phyloP scores from a whole-genome alignment of 2,888 invertebrate genomes.

The Thymelicus lineola region DNA sequence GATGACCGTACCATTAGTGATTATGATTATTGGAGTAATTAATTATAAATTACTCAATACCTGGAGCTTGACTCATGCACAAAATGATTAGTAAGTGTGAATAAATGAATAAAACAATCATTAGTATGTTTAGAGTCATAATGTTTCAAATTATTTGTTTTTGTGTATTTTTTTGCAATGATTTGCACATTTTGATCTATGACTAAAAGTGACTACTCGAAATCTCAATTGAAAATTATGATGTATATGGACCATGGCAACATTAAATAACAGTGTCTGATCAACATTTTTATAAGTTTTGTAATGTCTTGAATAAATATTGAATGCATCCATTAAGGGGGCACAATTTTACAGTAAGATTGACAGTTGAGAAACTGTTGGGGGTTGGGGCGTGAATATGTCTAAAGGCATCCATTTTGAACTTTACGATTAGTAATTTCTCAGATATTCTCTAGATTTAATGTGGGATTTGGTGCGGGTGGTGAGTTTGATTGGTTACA shows the following conservation, averaged over 20 bases:
- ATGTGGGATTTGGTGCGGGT: slow-evolving; percentile 36
- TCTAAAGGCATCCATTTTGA: slow-evolving; percentile 38
- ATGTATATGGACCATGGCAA: slow-evolving; percentile 76
- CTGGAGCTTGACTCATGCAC: slow-evolving; percentile 62
- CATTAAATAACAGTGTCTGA: slow-evolving; percentile 69
- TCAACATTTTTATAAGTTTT: slow-evolving; percentile 74
- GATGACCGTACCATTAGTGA: slow-evolving; percentile 38
- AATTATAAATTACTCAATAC: slow-evolving; percentile 36
- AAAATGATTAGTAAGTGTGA: slow-evolving; percentile 62
- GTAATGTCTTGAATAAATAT: slow-evolving; percentile 46
- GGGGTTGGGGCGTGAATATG: slow-evolving; percentile 28
- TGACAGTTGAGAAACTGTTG: slow-evolving; percentile 11
- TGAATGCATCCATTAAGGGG: slow-evolving; percentile 45
- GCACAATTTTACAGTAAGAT: slow-evolving; percentile 45
- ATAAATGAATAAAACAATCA: slow-evolving; percentile 41
- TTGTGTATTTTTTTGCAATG: slow-evolving; percentile 37
- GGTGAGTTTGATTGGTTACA: slow-evolving; percentile 33
- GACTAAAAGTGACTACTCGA: slow-evolving; percentile 38
- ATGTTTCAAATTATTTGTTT: slow-evolving; percentile 36
- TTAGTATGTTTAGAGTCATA: slow-evolving; percentile 45
- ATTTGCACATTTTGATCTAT: slow-evolving; percentile 41
- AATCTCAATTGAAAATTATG: slow-evolving; percentile 67
- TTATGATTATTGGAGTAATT: slow-evolving; percentile 37
- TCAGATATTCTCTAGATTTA: slow-evolving; percentile 40
- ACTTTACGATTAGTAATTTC: slow-evolving; percentile 35